phyloP scores from a whole-genome alignment of 2,113 vertebrate genomes.

The Alaudala cheleensis region DNA sequence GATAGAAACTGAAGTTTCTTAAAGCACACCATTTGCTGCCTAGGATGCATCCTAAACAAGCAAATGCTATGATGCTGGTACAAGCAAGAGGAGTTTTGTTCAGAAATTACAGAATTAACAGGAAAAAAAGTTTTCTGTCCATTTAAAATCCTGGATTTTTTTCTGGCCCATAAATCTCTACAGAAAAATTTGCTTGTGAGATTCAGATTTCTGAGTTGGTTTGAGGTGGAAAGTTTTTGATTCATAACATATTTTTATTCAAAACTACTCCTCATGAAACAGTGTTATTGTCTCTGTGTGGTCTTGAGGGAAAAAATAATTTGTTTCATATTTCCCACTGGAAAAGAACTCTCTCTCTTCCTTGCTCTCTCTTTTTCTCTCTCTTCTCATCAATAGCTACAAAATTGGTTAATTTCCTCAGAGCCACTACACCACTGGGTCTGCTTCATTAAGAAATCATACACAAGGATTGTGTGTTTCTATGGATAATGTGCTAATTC shows the following conservation, averaged over 20 bases:
- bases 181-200: background rate
- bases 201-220: background rate
- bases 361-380: background rate
- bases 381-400: background rate
- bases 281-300: background rate
- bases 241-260: background rate
- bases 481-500: background rate
- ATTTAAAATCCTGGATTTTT: background rate
- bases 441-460: background rate
- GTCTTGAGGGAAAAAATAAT: conserved; percentile 8
- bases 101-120: background rate
- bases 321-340: background rate
- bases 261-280: background rate
- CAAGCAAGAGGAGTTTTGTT: background rate
- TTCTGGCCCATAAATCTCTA: background rate
- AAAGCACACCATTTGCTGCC: background rate
- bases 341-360: background rate
- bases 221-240: background rate
- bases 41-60: background rate
- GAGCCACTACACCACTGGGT: background rate
- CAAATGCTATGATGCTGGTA: background rate
- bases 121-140: background rate
- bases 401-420: background rate
- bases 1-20: background rate
- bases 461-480: background rate